Base-by-base conservation (phyloP, 2,888 invertebrate genomes). In the Eristalis arbustorum region DNA sequence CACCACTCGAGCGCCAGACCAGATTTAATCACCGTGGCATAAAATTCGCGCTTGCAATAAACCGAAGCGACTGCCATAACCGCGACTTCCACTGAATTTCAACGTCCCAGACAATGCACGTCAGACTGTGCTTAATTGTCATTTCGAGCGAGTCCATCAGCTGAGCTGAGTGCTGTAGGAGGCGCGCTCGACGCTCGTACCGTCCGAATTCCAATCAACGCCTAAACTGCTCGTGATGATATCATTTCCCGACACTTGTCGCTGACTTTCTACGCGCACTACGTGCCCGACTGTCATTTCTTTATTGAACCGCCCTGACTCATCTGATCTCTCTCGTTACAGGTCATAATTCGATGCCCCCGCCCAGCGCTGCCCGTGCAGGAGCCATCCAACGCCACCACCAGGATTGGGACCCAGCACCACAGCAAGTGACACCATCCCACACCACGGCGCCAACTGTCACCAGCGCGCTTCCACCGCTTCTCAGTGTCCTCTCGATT, bases 341-440 rank as follows among this genome's bases (percentile, higher is more conserved):
- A 87, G 85, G 74, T 78, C 69, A 82, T 71, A 82, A 78, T 87
- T 82, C 71, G 69, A 78, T 57, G 82, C 61, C 81, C 59, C 77
- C 56, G 1, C 49, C 49, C 6, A 49, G n/a, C 10, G 63, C 68
- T 68, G 63, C 68, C 64, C 42, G 75, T 67, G 66, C 64, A n/a
- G 56, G 40, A 77, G 25, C 68, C 67, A 61, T 73, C 76, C 67
- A 62, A 25, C 67, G 59, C 63, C 61, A 64, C 76, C 72, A 62
- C 34, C 71, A 63, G 62, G 37, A 72, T 62, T 71, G 75, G 84
- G 72, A 67, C 61, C 57, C 73, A 49, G 56, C 56, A 62, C 66
- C 59, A n/a, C 42, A 42, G 1, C 49, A 8, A 18, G 49, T 18
- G 49, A 37, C 49, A 5, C 4, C 49, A 18, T 49, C 49, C 1